Base-by-base conservation (phyloP, 2,888 invertebrate genomes). In the Chloroclystis v-ata region DNA sequence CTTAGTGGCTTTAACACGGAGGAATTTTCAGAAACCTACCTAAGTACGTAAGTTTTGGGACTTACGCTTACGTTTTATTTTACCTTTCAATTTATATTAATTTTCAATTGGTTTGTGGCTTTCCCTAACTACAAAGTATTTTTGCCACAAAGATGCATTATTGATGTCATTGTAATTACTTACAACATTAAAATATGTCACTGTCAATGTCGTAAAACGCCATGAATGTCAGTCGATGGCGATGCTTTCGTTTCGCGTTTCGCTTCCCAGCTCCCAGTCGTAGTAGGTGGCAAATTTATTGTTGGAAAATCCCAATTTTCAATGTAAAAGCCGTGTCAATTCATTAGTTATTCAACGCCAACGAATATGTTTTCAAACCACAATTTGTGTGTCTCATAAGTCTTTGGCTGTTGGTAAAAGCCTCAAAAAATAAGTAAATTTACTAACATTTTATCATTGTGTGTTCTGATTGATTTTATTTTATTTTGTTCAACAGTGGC, bases 401-500 rank as follows among this genome's bases (percentile, higher is more conserved):
- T 56, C 57, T 58, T 63, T 64, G 61, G 71, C 67, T 65, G 69
- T 65, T 63, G 59, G 59, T 63, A 63, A 63, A 63, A 62, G 50
- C 44, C 54, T 57, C 51, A 54, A 58, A 57, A 53, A 61, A 63
- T 68, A 82, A 77, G 82, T 84, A 85, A 82, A 80, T 35, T 35
- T 35, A 20, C 5, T 4, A 20, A 20, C 20, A 20, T 20, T 84
- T 82, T 78, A 68, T 72, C 68, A 76, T 72, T 67, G 71, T 83
- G 75, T 80, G 76, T 75, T 69, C 59, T 70, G 74, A 83, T 85
- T 82, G 80, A 81, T 79, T 83, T 84, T 77, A 71, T 79, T 82
- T 83, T 81, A 77, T 81, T 84, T 83, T 78, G 65, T 77, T 63
- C 60, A 75, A 74, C 75, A 80, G 83, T 82, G 81, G 85, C 84